Evolutionary conservation across 2,888 invertebrate species (phyloP).

Genomic region (Heliothis peltigera): DNA sequence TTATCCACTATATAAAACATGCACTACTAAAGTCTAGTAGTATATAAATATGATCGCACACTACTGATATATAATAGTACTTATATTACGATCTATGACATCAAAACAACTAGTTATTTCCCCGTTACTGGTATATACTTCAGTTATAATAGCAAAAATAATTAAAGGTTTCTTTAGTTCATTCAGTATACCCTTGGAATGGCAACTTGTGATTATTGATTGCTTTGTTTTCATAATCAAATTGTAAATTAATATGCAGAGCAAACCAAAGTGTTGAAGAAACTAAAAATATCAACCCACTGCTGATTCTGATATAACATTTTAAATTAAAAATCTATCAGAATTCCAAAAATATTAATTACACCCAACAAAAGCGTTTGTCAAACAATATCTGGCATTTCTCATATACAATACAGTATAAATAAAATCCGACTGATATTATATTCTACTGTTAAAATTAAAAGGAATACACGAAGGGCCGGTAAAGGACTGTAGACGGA

Average conservation of each 20-base stretch:
- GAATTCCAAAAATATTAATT: not conserved
- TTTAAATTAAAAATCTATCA: not conserved
- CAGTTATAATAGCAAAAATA: too few relatives aligned
- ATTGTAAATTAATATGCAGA: too few relatives aligned
- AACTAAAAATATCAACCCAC: not conserved
- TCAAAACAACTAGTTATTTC: constrained; percentile 9
- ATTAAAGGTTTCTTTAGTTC: not conserved
- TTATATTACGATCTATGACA: constrained; percentile 25
- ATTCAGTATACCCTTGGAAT: not conserved
- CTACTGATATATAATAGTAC: constrained; percentile 13
- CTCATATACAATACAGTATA: not conserved
- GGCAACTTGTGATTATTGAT: not conserved
- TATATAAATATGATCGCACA: constrained; percentile 7
- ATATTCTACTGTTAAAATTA: constrained; percentile 1
- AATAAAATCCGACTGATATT: not conserved
- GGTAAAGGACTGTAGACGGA: constrained; percentile 7
- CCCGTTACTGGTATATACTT: constrained; percentile 2
- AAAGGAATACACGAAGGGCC: constrained; percentile 3
- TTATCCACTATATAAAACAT: constrained; percentile 5
- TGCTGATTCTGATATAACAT: not conserved
- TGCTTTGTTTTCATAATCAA: too few relatives aligned
- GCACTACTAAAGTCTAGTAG: constrained; percentile 33
- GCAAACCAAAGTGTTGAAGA: too few relatives aligned
- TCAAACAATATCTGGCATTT: not conserved
- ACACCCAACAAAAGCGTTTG: not conserved